phyloP scores from a whole-genome alignment of 1,140 invertebrate species.

The Aradophagus sp. region DNA sequence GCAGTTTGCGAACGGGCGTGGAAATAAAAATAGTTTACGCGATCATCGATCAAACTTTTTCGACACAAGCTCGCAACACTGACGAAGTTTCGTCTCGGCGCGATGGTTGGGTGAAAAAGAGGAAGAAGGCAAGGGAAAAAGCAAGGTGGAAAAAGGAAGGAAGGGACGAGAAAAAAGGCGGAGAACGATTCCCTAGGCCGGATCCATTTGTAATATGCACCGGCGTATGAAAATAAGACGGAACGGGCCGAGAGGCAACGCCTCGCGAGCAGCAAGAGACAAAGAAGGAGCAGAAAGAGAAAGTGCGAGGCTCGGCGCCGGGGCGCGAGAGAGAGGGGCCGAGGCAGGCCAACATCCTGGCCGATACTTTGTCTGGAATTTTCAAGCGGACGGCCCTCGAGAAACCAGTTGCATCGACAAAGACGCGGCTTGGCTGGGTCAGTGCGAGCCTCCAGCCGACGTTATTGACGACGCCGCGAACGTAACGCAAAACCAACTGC shows the following conservation, averaged over 20 bases:
- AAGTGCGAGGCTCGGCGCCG: constrained; percentile 16
- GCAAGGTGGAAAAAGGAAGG: background rate
- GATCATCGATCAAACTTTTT: too few species aligned
- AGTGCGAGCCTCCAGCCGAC: constrained; percentile 44
- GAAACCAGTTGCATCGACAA: constrained; percentile 64
- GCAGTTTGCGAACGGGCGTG: too few species aligned
- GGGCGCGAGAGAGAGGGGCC: constrained; percentile 35
- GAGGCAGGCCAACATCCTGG: constrained; percentile 61
- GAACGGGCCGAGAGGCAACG: constrained; percentile 20
- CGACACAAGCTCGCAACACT: too few species aligned
- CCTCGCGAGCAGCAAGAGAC: too few species aligned
- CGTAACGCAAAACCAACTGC: constrained; percentile 25
- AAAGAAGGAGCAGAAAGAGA: constrained; percentile 29
- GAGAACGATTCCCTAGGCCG: too few species aligned
- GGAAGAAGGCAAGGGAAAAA: background rate
- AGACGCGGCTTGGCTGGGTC: constrained; percentile 46
- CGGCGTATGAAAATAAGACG: constrained; percentile 36
- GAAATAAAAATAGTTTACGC: too few species aligned
- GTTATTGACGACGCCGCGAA: constrained; percentile 41
- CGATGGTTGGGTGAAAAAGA: too few species aligned
- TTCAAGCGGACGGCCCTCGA: constrained; percentile 65
- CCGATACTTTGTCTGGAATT: constrained; percentile 67
- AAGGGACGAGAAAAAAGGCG: background rate
- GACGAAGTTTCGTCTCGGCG: too few species aligned
- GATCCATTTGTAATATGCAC: constrained; percentile 1